A percentile compares a stretch with the other conserved stretches of the same genome.
Evolutionary conservation across 2,113 vertebrate genomes (phyloP).

Genomic region (Myxocyprinus asiaticus): DNA sequence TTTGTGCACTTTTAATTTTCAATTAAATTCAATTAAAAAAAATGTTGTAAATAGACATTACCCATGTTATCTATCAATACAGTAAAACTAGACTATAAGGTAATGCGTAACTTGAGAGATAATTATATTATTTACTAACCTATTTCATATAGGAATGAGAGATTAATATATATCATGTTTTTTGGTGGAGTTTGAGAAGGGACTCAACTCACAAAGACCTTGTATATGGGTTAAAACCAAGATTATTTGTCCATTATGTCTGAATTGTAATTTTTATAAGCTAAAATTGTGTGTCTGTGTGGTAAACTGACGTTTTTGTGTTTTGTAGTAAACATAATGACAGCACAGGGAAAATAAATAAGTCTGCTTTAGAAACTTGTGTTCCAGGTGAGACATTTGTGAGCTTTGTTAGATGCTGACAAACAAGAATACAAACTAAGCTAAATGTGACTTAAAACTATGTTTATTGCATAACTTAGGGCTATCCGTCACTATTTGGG

Average conservation of each 20-base stretch:
- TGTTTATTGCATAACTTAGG: not conserved
- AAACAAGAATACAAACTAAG: not conserved
- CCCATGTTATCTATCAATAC: not conserved
- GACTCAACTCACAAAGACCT: not conserved
- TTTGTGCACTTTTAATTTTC: slow-evolving; percentile 40
- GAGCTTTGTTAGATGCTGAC: not conserved
- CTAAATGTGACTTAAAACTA: not conserved
- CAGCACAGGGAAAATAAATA: slow-evolving; percentile 5
- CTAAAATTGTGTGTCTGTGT: not conserved
- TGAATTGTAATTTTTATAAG: slow-evolving; percentile 27
- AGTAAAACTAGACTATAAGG: not conserved
- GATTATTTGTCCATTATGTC: slow-evolving; percentile 8
- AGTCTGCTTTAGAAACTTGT: not conserved
- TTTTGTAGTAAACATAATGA: not conserved
- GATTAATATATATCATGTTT: not conserved
- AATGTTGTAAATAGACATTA: not conserved
- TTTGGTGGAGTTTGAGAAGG: slow-evolving; percentile 30
- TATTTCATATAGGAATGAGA: slow-evolving; percentile 21
- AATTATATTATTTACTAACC: slow-evolving; percentile 12
- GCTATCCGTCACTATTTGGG: not conserved
- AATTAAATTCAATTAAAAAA: no score
- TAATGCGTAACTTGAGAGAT: not conserved
- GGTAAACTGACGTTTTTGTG: not conserved
- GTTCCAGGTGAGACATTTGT: not conserved
- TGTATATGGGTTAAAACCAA: slow-evolving; percentile 29